Evolutionary conservation across 2,113 vertebrate genomes (phyloP), one percentile per base, ranked within the genome.

Genomic region (Gobius niger): DNA sequence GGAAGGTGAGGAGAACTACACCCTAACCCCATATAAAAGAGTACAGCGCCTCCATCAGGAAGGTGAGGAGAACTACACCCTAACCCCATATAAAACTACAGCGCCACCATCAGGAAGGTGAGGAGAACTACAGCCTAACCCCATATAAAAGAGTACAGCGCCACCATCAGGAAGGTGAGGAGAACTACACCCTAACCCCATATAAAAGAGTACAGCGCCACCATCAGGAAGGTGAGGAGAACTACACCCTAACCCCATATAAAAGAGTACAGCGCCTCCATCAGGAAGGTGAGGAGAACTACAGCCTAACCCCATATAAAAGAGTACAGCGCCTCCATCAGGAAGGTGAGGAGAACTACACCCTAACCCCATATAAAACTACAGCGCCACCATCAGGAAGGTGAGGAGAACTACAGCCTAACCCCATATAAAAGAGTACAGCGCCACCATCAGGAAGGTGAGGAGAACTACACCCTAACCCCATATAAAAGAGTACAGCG

Each of bases 321-420:
- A n/a, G n/a, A 96, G 86, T 99, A 99, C 70, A 92, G 91, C 11
- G 89, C 96, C 61, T 98, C 96, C 44, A 92, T 99, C 80, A 94
- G 86, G 84, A 98, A 99, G 96, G 97, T 92, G 6, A 15, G 85
- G 63, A 34, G n/a, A n/a, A n/a, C n/a, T 34, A 34, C 3, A 34
- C 24, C 24, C 1, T 34, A 34, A 34, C 24, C n/a, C 24, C 24
- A 34, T 34, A 34, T 34, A 34, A 34, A n/a, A n/a, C n/a, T 99
- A 99, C 70, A 92, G 91, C 11, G 89, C 96, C 61, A 99, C 96
- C 44, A 92, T 99, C 80, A 94, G 86, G 84, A 98, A 99, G 96
- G 97, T 92, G 6, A 15, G 85, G 63, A 34, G n/a, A n/a, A n/a
- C n/a, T 34, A 34, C 3, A 34, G 3, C 24, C 1, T 34, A 34